Evolutionary conservation across 1,140 invertebrate genomes (phyloP).

Genomic region (Ganaspis sp.): DNA sequence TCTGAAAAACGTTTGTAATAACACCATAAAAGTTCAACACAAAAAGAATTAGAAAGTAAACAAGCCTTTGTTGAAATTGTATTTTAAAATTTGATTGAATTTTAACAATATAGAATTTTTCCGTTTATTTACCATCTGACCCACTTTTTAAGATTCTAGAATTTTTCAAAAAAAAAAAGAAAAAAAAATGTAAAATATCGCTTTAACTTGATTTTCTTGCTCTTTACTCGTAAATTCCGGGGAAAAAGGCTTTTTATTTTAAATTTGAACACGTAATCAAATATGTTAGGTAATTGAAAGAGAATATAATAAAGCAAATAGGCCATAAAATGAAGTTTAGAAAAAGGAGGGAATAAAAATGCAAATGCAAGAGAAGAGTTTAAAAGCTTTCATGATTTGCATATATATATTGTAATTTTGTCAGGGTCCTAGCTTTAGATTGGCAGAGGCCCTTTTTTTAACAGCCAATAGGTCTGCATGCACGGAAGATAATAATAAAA

Average conservation of each 20-base stretch:
- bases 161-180: no score
- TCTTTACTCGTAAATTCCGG: no score
- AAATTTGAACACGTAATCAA: not conserved
- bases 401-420: conserved; percentile 14
- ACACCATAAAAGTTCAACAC: no score
- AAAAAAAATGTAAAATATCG: no score
- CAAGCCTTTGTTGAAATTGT: no score
- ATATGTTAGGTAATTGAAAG: conserved; percentile 11
- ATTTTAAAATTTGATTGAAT: no score
- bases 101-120: no score
- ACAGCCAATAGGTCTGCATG: not conserved
- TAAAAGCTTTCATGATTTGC: conserved; percentile 4
- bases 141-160: no score
- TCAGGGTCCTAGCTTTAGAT: not conserved
- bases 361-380: not conserved
- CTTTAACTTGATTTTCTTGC: no score
- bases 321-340: not conserved
- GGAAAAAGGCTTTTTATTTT: not conserved
- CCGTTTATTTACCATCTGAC: no score
- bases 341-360: conserved; percentile 6
- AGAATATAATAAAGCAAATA: not conserved
- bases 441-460: not conserved
- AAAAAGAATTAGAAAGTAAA: no score
- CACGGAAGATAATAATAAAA: not conserved
- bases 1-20: no score